Evolutionary conservation across 2,113 vertebrate genomes (phyloP), one percentile per base, ranked within the genome.

Genomic region (Vireo altiloquus): DNA sequence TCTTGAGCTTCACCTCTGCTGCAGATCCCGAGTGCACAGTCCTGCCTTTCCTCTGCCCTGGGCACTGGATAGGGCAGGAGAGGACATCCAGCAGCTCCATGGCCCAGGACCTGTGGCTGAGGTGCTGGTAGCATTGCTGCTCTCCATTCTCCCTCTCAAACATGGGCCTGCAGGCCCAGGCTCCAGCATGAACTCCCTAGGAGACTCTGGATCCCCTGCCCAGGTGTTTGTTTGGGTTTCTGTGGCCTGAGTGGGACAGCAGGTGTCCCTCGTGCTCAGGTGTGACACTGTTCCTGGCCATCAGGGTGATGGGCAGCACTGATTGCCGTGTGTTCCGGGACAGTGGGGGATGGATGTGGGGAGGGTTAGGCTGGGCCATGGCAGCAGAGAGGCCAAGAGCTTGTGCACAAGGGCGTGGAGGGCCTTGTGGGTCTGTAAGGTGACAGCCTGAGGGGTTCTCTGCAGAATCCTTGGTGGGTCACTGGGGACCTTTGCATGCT

Each of bases 121-220:
- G 4, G 8, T 33, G 24, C 63, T 28, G 71, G 28, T 3, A 15
- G 28, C 23, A 14, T 24, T 19, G 52, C 81, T 77, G 64, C 47
- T 35, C 40, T 44, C 47, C 33, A 1, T 33, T 1, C 1, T 42
- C 17, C 46, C 50, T 11, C 25, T 57, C 49, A 6, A 46, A 35
- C 6, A 2, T 0, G 0, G 30, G 28, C 40, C 74, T 76, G 46
- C 52, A 28, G 24, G 15, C 42, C 37, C 25, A 50, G 68, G 22
- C 52, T 76, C 49, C 53, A 33, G 57, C 54, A 7, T 4, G 70
- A 49, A 3, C 31, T 49, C 21, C 11, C 21, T 10, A 14, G 27
- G 39, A 15, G 14, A 25, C 53, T 40, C 64, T 71, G 50, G 21
- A 56, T 72, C 18, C 28, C 21, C 30, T 80, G 28, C 40, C 57